Evolutionary conservation across 2,797 vertebrate genomes (phyloP).

Genomic region (Sebastes variabilis): DNA sequence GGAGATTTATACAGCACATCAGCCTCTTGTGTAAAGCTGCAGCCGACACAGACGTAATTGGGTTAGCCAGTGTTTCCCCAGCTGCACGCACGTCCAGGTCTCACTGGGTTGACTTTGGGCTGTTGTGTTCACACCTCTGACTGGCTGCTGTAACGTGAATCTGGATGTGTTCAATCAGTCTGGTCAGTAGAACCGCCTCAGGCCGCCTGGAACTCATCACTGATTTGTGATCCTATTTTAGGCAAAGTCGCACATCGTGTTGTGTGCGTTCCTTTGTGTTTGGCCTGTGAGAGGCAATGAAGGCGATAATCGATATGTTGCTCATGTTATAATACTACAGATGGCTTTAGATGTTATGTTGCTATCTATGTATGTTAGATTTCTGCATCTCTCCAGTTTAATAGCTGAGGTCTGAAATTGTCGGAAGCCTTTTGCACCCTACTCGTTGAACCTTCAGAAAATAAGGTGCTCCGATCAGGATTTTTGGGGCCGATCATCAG

Average conservation of each 20-base stretch:
- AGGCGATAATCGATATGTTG: not conserved
- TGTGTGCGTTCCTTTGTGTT: not conserved
- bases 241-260: not conserved
- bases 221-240: not conserved
- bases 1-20: conserved; percentile 24
- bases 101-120: conserved; percentile 4
- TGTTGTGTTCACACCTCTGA: conserved; percentile 13
- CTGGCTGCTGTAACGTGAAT: not conserved
- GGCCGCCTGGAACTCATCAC: not conserved
- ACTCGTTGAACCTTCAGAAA: not conserved
- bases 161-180: not conserved
- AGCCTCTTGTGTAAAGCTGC: conserved; percentile 16
- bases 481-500: too few species aligned
- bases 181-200: conserved; percentile 3
- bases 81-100: conserved; percentile 9
- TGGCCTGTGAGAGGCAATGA: not conserved
- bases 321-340: not conserved
- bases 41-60: conserved; percentile 3
- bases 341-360: not conserved
- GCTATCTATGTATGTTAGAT: not conserved
- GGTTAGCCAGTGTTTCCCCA: conserved; percentile 27
- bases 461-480: too few species aligned
- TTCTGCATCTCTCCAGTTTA: not conserved
- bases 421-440: not conserved
- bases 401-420: not conserved